Percentiles rank a stretch among this genome's conserved stretches.
These are phyloP conservation scores for Meteorus colon DNA, from an alignment of 2,888 invertebrate genomes.

Conservation along the genomic window DNA sequence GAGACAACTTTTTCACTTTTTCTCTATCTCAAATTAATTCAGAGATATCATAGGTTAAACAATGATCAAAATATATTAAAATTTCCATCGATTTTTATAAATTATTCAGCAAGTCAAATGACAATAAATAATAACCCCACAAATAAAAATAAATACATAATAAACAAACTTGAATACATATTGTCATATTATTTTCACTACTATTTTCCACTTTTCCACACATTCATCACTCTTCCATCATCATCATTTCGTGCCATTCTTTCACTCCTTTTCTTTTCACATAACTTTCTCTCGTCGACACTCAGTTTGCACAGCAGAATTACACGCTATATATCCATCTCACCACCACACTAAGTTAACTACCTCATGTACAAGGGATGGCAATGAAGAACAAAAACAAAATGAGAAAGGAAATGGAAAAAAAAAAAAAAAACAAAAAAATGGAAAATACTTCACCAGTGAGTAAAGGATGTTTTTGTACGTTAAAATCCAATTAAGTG, in stretches of 20 bases:
- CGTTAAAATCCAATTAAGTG: conserved; percentile 41
- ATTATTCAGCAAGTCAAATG: too few relatives aligned
- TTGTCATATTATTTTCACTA: not conserved
- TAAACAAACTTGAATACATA: not conserved
- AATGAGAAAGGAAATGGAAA: too few relatives aligned
- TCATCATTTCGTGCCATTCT: not conserved
- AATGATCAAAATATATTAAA: too few relatives aligned
- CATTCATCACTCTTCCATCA: not conserved
- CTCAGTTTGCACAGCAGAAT: not conserved
- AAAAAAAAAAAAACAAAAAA: too few relatives aligned
- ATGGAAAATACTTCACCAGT: conserved; percentile 6
- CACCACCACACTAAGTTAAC: conserved; percentile 25
- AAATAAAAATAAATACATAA: not conserved
- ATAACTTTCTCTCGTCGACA: not conserved
- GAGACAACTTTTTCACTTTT: too few relatives aligned
- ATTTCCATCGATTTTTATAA: too few relatives aligned
- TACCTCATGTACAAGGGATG: conserved; percentile 14
- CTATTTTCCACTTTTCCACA: not conserved
- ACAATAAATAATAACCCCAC: too few relatives aligned
- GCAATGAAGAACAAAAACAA: conserved; percentile 9
- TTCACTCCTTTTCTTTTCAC: not conserved
- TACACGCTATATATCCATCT: not conserved
- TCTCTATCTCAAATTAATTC: too few relatives aligned
- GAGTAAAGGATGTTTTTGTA: conserved; percentile 33
- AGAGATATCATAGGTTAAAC: too few relatives aligned